Conservation (phyloP, 2,888 invertebrate genomes). For the Caenorhabditis japonica region DNA sequence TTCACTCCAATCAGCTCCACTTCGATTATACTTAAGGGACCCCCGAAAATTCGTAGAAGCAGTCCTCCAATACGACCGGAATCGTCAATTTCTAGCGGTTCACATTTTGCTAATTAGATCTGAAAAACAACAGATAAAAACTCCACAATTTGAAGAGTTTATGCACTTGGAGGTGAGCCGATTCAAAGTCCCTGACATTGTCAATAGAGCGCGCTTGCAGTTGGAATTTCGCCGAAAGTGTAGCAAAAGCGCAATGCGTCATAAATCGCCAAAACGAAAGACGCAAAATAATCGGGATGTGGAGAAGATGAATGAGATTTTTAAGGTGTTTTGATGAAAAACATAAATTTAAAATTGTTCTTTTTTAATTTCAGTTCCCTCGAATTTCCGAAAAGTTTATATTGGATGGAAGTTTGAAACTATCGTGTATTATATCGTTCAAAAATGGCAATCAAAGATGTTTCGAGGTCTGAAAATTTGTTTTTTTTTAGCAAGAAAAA, state of each 20-base stretch:
- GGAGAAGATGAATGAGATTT: slow-evolving; percentile 41
- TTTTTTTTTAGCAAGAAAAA: neutral
- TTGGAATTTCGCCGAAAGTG: slow-evolving; percentile 47
- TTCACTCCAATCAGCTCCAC: no score
- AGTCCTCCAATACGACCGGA: slow-evolving; percentile 33
- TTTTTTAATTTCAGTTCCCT: slow-evolving; percentile 27
- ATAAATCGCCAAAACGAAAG: slow-evolving; percentile 38
- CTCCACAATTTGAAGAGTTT: slow-evolving; percentile 22
- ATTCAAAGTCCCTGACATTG: no score
- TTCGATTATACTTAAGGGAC: no score
- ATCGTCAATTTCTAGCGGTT: slow-evolving; percentile 9
- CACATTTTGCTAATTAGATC: slow-evolving; percentile 34
- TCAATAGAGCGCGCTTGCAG: slow-evolving; percentile 1
- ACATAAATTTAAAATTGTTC: neutral
- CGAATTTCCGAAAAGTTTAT: slow-evolving; percentile 23
- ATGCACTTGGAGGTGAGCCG: slow-evolving; percentile 40
- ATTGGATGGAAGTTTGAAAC: slow-evolving; percentile 28
- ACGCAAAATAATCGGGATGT: slow-evolving; percentile 10
- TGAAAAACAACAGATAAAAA: slow-evolving; percentile 23
- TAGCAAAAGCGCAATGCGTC: slow-evolving; percentile 38
- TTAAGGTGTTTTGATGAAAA: slow-evolving; percentile 13
- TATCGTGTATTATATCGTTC: slow-evolving; percentile 35
- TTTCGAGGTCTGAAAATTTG: slow-evolving; percentile 20
- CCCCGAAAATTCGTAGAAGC: slow-evolving; percentile 44
- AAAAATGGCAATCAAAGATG: slow-evolving; percentile 36